Conservation (phyloP, 1,140 invertebrate species). For the Gryllus bimaculatus region DNA sequence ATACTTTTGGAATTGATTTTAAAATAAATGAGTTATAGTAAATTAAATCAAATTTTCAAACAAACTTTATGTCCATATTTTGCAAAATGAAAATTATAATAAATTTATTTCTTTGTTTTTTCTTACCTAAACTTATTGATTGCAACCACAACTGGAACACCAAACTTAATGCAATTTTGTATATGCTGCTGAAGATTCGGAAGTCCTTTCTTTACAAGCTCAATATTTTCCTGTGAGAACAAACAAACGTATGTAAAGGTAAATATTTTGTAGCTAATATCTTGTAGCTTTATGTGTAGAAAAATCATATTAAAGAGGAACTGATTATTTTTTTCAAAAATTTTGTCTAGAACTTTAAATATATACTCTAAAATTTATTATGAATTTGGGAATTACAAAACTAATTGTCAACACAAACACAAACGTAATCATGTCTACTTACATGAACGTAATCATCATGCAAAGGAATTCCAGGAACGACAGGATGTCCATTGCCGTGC, state of each 20-base stretch:
- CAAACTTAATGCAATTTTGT: constrained; percentile 80
- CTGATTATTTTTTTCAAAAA: background rate
- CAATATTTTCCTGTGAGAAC: constrained; percentile 66
- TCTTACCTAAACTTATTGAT: constrained; percentile 80
- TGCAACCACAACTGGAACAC: constrained; percentile 91
- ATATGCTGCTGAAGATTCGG: constrained; percentile 92
- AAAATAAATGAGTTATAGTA: too few relatives aligned
- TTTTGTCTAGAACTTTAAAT: background rate
- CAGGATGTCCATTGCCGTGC: constrained; percentile 92
- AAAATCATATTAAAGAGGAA: background rate
- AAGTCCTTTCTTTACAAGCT: constrained; percentile 78
- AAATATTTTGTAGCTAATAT: too few relatives aligned
- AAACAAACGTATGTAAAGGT: too few relatives aligned
- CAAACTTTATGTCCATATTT: too few relatives aligned
- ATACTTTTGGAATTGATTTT: too few relatives aligned
- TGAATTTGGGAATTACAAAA: background rate
- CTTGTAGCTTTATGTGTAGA: background rate
- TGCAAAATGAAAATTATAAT: background rate
- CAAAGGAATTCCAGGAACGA: constrained; percentile 73
- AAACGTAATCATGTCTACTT: constrained; percentile 58
- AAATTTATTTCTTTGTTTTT: background rate
- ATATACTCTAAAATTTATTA: background rate
- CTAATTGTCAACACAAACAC: constrained; percentile 25
- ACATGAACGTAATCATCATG: constrained; percentile 70
- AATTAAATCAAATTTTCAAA: too few relatives aligned